These are phyloP conservation scores for Drosophila neocordata DNA, from an alignment of 1,140 invertebrate species.

Conservation along the genomic window DNA sequence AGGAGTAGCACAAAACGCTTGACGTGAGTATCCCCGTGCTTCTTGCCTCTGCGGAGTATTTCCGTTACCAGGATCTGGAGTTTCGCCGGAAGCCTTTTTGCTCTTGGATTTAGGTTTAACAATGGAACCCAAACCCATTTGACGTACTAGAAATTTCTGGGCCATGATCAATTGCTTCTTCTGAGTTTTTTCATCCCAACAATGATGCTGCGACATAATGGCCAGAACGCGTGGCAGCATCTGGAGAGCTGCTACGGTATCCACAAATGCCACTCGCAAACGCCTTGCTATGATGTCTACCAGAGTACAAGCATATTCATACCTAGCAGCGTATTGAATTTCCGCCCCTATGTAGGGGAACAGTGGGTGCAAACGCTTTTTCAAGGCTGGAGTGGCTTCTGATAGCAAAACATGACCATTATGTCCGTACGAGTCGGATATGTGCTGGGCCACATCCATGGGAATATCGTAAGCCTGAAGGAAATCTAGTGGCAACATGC, in stretches of 20 bases:
- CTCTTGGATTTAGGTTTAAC: conserved; percentile 19
- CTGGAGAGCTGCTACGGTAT: conserved; percentile 37
- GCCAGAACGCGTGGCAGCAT: conserved; percentile 44
- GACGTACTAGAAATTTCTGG: conserved; percentile 32
- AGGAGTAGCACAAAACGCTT: not conserved
- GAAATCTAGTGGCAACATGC: conserved; percentile 53
- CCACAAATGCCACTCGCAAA: conserved; percentile 52
- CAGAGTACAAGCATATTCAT: conserved; percentile 57
- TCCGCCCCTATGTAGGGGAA: conserved; percentile 65
- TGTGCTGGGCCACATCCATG: conserved; percentile 61
- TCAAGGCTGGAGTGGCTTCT: not conserved
- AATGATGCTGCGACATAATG: conserved; percentile 36
- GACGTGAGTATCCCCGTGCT: conserved; percentile 31
- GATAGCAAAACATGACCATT: conserved; percentile 41
- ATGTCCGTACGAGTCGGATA: conserved; percentile 53
- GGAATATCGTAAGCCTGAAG: conserved; percentile 50
- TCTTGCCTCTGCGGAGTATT: conserved; percentile 19
- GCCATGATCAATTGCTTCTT: conserved; percentile 29
- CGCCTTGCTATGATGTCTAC: conserved; percentile 55
- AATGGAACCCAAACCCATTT: conserved; percentile 55
- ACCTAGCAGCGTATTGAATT: conserved; percentile 42
- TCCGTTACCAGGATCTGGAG: conserved; percentile 1
- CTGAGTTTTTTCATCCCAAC: conserved; percentile 21
- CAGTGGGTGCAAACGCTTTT: conserved; percentile 35
- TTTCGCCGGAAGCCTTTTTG: conserved; percentile 13